Evolutionary conservation across 2,113 vertebrate genomes (phyloP), one percentile per base, ranked within the genome.

Genomic region (Gopherus evgoodei): DNA sequence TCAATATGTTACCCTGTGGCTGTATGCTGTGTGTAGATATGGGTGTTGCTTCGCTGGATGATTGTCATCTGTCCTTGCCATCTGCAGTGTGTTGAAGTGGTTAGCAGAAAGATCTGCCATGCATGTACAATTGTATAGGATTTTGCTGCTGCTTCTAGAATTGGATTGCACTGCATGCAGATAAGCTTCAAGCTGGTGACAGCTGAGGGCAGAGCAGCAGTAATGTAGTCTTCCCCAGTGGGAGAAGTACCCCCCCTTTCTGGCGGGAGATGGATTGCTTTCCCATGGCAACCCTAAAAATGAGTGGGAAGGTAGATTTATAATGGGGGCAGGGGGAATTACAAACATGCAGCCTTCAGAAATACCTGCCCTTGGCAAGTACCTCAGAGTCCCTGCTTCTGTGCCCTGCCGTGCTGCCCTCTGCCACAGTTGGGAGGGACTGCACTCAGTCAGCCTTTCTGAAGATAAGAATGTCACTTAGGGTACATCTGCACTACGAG

Each of bases 211-310:
- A 93, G 88, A 90, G 35, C 72, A 53, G 1, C 81, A 0, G 54
- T 54, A 62, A 75, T 31, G 2, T 5, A 14, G 0, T 2, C 0
- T 81, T 92, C 93, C 91, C 95, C 4, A 1, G 76, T 88, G 90
- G 7, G 83, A 83, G 65, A 4, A 0, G 75, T 0, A 0, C 79
- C n/a, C 24, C n/a, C 24, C 59, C 69, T 90, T 82, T 79, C 62
- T 86, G 78, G 79, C 80, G 82, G 78, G 16, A 5, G 4, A 65
- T 91, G 95, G 95, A 86, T 93, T 91, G 93, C 91, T 98, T 96
- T n/a, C n/a, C 96, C 93, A 94, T 97, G 94, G 95, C 95, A 97
- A 94, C 95, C 81, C 85, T 87, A 84, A 91, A 87, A 85, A 81
- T 76, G 86, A 1, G 2, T 93, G 91, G 0, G 0, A n/a, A 88